Conservation (phyloP, 2,113 vertebrate genomes). For the Okapia johnstoni region DNA sequence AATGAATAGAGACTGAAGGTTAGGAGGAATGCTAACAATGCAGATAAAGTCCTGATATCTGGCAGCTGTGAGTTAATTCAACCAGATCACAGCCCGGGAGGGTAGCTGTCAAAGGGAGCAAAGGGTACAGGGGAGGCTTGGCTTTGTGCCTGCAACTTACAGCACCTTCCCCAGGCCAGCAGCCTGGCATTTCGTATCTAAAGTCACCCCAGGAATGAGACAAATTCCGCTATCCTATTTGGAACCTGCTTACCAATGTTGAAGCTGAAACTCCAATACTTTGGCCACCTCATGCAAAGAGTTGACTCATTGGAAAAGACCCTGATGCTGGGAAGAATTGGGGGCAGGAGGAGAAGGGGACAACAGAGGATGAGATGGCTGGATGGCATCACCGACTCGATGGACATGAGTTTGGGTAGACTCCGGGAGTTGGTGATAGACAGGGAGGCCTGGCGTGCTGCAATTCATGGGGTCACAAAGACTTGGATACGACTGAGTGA, state of each 20-base stretch:
- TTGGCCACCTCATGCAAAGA: too few relatives aligned
- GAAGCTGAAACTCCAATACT: too few relatives aligned
- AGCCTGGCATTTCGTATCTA: neutral
- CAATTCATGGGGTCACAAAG: too few relatives aligned
- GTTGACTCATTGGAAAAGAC: too few relatives aligned
- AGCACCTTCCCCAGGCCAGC: constrained; percentile 9
- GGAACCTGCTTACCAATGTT: neutral
- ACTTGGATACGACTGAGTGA: too few relatives aligned
- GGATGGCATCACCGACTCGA: too few relatives aligned
- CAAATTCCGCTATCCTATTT: constrained; percentile 40
- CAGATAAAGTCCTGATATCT: constrained; percentile 27
- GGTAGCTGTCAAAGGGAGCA: neutral
- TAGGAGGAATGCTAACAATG: constrained; percentile 61
- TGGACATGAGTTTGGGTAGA: too few relatives aligned
- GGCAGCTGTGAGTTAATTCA: constrained; percentile 30
- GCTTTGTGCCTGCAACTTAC: neutral
- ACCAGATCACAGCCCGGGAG: neutral
- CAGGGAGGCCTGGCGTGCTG: too few relatives aligned
- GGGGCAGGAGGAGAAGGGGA: too few relatives aligned
- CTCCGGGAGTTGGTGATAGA: too few relatives aligned
- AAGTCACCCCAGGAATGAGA: constrained; percentile 13
- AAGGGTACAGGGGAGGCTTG: neutral
- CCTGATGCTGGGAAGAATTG: too few relatives aligned
- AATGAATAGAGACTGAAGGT: constrained; percentile 41
- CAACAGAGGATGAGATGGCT: too few relatives aligned